Evolutionary conservation across 1,140 invertebrate genomes (phyloP), one percentile per base, ranked within the genome.

Genomic region (Hylyphantes graminicola): DNA sequence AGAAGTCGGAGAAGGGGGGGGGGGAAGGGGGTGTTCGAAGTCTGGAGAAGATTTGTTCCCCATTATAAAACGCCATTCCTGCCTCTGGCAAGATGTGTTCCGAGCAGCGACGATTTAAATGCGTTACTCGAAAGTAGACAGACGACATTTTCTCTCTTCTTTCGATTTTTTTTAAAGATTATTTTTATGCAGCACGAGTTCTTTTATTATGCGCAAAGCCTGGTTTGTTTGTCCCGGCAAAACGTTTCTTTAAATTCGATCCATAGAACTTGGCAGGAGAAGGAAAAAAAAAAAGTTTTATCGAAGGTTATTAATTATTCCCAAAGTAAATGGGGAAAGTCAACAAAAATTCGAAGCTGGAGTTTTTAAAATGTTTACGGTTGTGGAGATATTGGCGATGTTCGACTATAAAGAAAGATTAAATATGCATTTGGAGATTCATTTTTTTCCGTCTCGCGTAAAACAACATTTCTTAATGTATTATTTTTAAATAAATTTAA

Each of bases 281-380:
- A 17, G 57, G n/a, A 70, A 65, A 78, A 78, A 78, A 53, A 70
- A 65, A 78, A 78, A 78, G 51, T 78, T 76, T 76, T 78, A 78
- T 78, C 75, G 75, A 65, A 65, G 75, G 75, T 78, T 78, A 78
- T 78, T 78, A 78, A 78, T 78, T 78, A 78, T 78, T 78, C 75
- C 61, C 61, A 78, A 78, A 78, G 75, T 65, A 78, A 78, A 78
- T 78, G 75, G 53, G 50, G 75, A 78, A 78, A 64, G 75, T 78
- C 75, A 78, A 78, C 75, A 74, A 78, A 78, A 78, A 78, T 78
- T 67, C 75, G 61, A 55, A 65, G 59, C 63, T 13, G 17, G 61
- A 67, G 75, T 78, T 78, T 78, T 78, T 78, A 78, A 78, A 78
- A 78, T 78, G 75, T 78, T 78, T 78, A 78, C 75, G 61, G 63